Base-by-base conservation (phyloP, 92 coral and sea anemone species). In the Desmophyllum pertusum region DNA sequence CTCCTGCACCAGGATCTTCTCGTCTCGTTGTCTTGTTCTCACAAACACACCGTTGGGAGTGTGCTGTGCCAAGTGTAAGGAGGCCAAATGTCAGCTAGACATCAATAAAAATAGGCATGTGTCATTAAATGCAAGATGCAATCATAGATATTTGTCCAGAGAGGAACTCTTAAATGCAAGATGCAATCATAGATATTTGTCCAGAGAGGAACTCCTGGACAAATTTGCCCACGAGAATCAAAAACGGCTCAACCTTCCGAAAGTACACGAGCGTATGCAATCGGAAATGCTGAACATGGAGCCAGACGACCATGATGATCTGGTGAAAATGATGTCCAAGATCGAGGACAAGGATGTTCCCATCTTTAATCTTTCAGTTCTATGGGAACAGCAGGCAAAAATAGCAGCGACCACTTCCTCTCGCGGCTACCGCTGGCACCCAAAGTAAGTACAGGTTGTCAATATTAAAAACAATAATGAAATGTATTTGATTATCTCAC, bases 381-480 rank as follows among this genome's bases (percentile, higher is more conserved):
- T 89, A 3, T 85, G 86, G 86, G 69, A 85, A 31, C 89, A 80
- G 30, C 92, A 85, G 62, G 27, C 17, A 31, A 76, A 85, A 23
- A 79, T 89, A 3, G n/a, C 70, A 40, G 74, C 73, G 35, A 88
- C 72, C 29, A 41, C 62, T 21, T 65, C 84, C 35, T 6, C 63
- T 52, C 64, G 69, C 14, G 89, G 83, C 29, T 84, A 89, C 62
- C 83, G 89, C 31, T 89, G 89, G 92, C 89, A 89, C 29, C 92
- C 92, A 46, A 84, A 63, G 92, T 85, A 67, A 17, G 79, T 75
- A 35, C 1, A 11, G 18, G 51, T 30, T 13, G 27, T 8, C 21
- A 50, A 31, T 6, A 51, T 11, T 23, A 14, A n/a, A 27, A 33
- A 17, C 6, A 52, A 10, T 46, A 11, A 11, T 46, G 52, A 11